Conservation (phyloP, 2,888 invertebrate genomes). For the Clitarchus hookeri region DNA sequence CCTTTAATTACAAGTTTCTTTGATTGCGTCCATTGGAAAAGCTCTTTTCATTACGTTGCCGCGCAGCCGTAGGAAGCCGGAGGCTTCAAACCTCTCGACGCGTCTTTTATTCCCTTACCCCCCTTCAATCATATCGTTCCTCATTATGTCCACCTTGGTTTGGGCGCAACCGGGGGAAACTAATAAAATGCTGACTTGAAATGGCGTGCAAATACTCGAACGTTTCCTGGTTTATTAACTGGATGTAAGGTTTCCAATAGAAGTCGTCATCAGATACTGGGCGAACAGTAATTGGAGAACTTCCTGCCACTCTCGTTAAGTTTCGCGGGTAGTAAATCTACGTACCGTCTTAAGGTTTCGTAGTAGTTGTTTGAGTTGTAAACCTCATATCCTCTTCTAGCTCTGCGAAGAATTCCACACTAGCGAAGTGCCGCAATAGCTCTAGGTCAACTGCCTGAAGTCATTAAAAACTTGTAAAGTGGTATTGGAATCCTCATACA, state of each 20-base stretch:
- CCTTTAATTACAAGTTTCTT: constrained; percentile 14
- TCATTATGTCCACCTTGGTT: not conserved
- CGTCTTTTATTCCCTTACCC: not conserved
- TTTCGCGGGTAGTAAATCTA: not conserved
- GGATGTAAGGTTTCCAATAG: not conserved
- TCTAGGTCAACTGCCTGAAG: no score
- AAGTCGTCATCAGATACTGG: not conserved
- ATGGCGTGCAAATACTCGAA: not conserved
- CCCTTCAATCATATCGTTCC: not conserved
- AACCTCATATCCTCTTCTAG: not conserved
- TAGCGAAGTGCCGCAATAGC: not conserved
- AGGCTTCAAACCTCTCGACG: not conserved
- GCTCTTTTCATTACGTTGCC: not conserved
- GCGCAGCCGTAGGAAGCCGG: not conserved
- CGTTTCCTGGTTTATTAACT: not conserved
- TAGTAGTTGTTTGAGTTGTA: not conserved
- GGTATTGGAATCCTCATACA: no score
- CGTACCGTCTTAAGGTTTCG: not conserved
- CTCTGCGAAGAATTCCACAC: not conserved
- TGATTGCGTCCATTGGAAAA: constrained; percentile 7
- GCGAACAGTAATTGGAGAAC: not conserved
- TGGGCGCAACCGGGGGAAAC: not conserved
- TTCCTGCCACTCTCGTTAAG: not conserved
- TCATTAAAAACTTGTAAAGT: no score
- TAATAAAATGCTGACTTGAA: not conserved